Evolutionary conservation across 2,113 vertebrate species (phyloP).

Genomic region (Varanus salvator): DNA sequence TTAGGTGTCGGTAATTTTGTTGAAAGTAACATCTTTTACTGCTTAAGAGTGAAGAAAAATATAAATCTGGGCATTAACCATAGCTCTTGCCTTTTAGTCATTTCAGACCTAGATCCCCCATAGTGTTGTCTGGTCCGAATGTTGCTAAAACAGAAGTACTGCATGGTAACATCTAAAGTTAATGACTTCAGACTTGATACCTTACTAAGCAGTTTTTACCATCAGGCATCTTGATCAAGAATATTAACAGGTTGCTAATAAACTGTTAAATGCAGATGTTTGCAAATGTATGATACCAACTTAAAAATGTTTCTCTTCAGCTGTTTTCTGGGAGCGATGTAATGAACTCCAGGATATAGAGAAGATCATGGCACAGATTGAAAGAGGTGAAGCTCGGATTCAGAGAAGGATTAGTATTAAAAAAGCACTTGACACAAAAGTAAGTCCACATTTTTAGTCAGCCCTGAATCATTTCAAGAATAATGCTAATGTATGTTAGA

Average conservation of each 20-base stretch:
- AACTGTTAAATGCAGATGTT: not conserved
- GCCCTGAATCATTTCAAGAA: not conserved
- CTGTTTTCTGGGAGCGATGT: slow-evolving; percentile 98
- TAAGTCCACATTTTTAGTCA: slow-evolving; percentile 58
- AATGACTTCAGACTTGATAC: not conserved
- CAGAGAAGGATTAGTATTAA: slow-evolving; percentile 98
- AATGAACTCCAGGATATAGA: slow-evolving; percentile 99
- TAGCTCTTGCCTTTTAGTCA: not conserved
- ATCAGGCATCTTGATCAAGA: not conserved
- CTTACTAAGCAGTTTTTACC: not conserved
- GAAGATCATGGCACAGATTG: slow-evolving; percentile 99
- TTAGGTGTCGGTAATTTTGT: not conserved
- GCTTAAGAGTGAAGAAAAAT: not conserved
- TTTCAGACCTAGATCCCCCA: not conserved
- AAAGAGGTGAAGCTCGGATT: slow-evolving; percentile 97
- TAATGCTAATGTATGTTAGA: not conserved
- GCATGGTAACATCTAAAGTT: not conserved
- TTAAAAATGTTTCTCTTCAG: slow-evolving; percentile 70
- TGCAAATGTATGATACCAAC: not conserved
- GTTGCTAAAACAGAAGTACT: not conserved
- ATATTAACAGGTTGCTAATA: not conserved
- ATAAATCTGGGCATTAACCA: not conserved
- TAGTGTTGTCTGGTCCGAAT: not conserved
- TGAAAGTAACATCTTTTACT: not conserved
- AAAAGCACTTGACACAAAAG: slow-evolving; percentile 98